Percentiles rank a stretch among this genome's conserved stretches.
phyloP scores from a whole-genome alignment of 2,888 invertebrate genomes.

The Cistogaster globosa region DNA sequence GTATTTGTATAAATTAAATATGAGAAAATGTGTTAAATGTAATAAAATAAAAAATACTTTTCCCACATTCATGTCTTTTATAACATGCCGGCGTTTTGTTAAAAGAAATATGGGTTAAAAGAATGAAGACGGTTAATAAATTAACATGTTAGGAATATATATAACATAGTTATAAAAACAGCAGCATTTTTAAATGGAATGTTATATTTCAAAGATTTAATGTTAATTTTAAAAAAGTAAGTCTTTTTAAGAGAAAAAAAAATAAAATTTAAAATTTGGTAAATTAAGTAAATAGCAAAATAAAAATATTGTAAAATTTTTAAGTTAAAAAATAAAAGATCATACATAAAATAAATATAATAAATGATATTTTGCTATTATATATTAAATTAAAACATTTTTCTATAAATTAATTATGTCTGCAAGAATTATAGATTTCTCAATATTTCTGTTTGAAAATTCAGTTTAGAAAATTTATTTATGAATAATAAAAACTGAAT shows the following conservation, averaged over 20 bases:
- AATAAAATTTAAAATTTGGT: too few relatives aligned
- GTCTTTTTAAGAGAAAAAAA: background rate
- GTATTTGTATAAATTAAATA: background rate
- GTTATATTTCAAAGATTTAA: background rate
- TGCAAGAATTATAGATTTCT: too few relatives aligned
- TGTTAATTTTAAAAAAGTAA: background rate
- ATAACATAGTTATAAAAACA: background rate
- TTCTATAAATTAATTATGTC: too few relatives aligned
- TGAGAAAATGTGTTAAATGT: background rate
- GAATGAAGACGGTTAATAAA: background rate
- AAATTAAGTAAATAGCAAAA: too few relatives aligned
- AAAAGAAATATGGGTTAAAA: background rate
- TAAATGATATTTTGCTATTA: too few relatives aligned
- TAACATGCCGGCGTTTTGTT: conserved; percentile 12
- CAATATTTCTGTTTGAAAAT: too few relatives aligned
- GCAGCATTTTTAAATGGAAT: background rate
- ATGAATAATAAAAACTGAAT: too few relatives aligned
- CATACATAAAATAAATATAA: too few relatives aligned
- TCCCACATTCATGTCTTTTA: background rate
- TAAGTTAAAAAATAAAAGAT: too few relatives aligned
- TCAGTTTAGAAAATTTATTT: too few relatives aligned
- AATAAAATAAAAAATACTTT: background rate
- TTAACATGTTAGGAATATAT: background rate
- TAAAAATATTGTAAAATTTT: too few relatives aligned
- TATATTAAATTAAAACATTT: too few relatives aligned